Evolutionary conservation across 2,888 invertebrate genomes (phyloP), one percentile per base, ranked within the genome.

Genomic region (Drosophila recens): DNA sequence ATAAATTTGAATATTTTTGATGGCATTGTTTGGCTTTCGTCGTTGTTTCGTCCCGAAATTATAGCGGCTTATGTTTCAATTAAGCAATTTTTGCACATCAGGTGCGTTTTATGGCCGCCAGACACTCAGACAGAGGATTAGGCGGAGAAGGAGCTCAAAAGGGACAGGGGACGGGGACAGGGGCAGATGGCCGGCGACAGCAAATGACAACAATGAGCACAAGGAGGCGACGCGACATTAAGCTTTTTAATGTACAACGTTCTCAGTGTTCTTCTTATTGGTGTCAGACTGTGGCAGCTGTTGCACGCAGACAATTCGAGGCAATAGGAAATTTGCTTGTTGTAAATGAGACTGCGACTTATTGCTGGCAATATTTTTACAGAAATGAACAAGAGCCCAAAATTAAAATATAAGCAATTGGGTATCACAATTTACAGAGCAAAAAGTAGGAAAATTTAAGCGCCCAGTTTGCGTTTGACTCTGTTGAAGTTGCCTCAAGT

Each of bases 31-130:
- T 69, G 69, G 72, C 78, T 61, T 67, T 61, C 54, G 59, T 63
- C 45, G 58, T 20, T 36, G 52, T 34, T 42, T 15, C 11, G 58
- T 51, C 45, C 27, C 69, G 67, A 86, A 83, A 79, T 89, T 86
- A 88, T 81, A 79, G 77, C 79, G 80, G 89, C 87, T 88, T 89
- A 89, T 86, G 86, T 84, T 87, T 88, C 89, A 88, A 88, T 88
- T 89, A 89, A 82, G 82, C 81, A 84, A 76, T 89, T 86, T 80
- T 75, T 77, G 79, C 74, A 86, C 87, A 86, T 86, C 87, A 87
- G 87, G 87, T 87, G 87, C 75, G 86, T 82, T 87, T 87, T 76
- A 87, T 87, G 86, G 58, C 6, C 49, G 67, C 68, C 75, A 72
- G 72, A 62, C 79, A 67, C 68, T 67, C 71, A 62, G 79, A 71